Evolutionary conservation across 2,797 vertebrate species (phyloP), one percentile per base, ranked within the genome.

Genomic region (Peromyscus eremicus): DNA sequence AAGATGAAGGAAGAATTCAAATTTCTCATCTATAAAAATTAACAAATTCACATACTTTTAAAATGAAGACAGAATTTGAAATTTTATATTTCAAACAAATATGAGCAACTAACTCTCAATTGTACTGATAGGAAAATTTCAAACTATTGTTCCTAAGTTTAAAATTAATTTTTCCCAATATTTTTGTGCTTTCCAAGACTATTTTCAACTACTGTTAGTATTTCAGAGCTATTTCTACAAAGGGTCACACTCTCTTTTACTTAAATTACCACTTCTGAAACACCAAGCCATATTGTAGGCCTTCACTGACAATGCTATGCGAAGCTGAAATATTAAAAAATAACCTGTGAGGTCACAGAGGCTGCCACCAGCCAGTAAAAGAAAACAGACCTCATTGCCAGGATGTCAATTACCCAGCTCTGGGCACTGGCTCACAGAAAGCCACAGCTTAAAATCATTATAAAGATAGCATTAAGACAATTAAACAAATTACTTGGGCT

Each of bases 371-470:
- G 93, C 52, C 91, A 70, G 94, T 37, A 98, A 98, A 98, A 98
- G 98, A 98, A 99, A 98, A 98, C 97, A 98, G 97, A 95, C 80
- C 98, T 98, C 98, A 98, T 95, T 84, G 97, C 96, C 98, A 96
- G 96, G 66, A 98, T 91, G 92, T 96, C 98, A 98, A 98, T 98
- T 97, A 96, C 94, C 94, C 97, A 98, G 98, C 97, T 98, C 96
- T 97, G 98, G 98, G 97, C 98, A 98, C 98, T 96, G 79, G 68
- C 98, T 95, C 92, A 96, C 94, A 97, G 93, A 70, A 60, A 68
- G 70, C 95, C 94, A 98, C 98, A 99, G 99, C 98, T 98, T 99
- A 98, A 98, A 99, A 98, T 98, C 97, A 99, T 99, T 99, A 99
- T 92, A 95, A 19, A 98, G 97, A 98, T 87, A 95, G 91, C 97